Conservation (phyloP, 2,113 vertebrate species). For the Podiceps cristatus region DNA sequence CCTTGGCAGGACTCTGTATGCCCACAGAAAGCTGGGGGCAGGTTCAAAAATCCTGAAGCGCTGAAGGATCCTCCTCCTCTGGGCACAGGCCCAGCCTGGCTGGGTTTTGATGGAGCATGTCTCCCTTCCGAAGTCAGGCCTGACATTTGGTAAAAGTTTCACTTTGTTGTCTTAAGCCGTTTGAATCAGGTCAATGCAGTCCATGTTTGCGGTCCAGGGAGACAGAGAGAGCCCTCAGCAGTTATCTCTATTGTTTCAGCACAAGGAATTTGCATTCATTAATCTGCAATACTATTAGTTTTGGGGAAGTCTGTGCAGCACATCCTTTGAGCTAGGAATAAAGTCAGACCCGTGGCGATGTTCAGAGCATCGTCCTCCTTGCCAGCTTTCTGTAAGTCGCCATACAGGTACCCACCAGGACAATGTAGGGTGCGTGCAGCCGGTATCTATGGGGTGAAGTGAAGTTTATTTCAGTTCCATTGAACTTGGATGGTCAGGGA, state of each 20-base stretch:
- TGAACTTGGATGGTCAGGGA: neutral
- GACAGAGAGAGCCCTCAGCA: neutral
- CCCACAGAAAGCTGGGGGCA: neutral
- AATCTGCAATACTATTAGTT: neutral
- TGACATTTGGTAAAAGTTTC: neutral
- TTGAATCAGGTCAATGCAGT: neutral
- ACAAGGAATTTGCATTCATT: neutral
- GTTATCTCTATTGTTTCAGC: conserved; percentile 1
- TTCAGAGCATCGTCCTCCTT: neutral
- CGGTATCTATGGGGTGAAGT: rapidly evolving
- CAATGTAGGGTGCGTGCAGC: rapidly evolving
- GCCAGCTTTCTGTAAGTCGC: neutral
- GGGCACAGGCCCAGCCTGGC: neutral
- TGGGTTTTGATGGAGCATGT: neutral
- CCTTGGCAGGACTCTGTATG: neutral
- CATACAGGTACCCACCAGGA: neutral
- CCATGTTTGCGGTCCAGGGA: neutral
- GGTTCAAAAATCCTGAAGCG: neutral
- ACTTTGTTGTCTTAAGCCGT: neutral
- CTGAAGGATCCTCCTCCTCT: neutral
- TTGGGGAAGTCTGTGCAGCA: neutral
- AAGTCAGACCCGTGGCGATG: neutral
- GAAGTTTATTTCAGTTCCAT: neutral
- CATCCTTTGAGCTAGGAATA: neutral
- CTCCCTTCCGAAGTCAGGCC: neutral